Conservation (phyloP, 1,140 invertebrate genomes). For the Caenorhabditis remanei region DNA sequence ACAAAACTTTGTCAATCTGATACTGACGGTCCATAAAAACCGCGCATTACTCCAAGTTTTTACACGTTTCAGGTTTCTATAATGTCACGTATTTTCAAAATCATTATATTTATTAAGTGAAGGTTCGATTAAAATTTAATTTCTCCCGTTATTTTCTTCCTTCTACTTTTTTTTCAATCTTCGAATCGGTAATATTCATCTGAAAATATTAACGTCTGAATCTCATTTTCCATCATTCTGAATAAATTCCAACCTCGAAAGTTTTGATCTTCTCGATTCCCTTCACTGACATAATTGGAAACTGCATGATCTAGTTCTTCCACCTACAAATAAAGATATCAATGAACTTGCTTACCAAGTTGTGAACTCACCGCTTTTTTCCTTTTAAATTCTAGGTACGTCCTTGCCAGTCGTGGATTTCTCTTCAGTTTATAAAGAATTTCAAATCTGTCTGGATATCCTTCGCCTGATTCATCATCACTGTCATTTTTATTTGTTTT, state of each 20-base stretch:
- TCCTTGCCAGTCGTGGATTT: not conserved
- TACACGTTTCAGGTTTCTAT: not conserved
- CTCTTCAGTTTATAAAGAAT: not conserved
- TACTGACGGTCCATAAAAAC: not conserved
- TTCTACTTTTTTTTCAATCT: too few species aligned
- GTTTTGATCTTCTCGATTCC: too few species aligned
- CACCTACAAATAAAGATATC: not conserved
- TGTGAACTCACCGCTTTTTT: not conserved
- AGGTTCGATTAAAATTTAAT: too few species aligned
- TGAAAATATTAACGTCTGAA: too few species aligned
- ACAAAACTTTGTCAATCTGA: too few species aligned
- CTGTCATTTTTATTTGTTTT: not conserved
- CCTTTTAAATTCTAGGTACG: conserved; percentile 1
- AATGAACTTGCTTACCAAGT: too few species aligned
- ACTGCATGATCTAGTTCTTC: not conserved
- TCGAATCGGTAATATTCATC: too few species aligned
- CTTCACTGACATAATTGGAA: not conserved
- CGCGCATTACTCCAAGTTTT: not conserved
- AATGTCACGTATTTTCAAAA: not conserved
- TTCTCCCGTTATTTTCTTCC: too few species aligned
- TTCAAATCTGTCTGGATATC: not conserved
- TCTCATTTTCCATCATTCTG: too few species aligned
- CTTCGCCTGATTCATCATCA: not conserved
- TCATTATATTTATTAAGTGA: too few species aligned
- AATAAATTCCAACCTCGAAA: not conserved